Base-by-base conservation (phyloP, 1,140 invertebrate genomes). In the Drosophila ogumai region DNA sequence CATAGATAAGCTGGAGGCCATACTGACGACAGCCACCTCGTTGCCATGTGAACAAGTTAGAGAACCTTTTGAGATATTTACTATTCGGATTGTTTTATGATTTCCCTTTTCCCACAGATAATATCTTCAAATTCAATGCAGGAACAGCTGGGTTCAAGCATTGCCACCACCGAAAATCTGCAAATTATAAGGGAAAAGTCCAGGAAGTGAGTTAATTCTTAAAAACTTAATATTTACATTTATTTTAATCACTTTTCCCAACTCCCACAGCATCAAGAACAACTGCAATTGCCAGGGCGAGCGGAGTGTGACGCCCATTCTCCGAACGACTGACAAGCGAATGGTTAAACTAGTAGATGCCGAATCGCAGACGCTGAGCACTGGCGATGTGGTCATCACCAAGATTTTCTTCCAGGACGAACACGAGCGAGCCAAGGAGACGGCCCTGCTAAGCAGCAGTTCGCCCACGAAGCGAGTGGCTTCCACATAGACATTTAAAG, bases 311-410 rank as follows among this genome's bases (percentile, higher is more conserved):
- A 90, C 91, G 34, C 91, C 87, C 12, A 91, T 90, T 41, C 34
- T 86, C 19, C 69, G 57, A 31, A 58, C 81, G 19, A 55, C 64
- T 32, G 87, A 90, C 50, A 90, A 81, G 55, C 68, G 74, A 8
- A 9, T 90, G 47, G 77, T 92, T 22, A 92, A 92, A 65, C 64
- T 91, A 56, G 79, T 82, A 34, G 90, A 92, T 73, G 93, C 95
- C 28, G 95, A 94, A 28, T 96, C 95, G 60, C 97, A 98, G 92
- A 98, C 97, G 3, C 93, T 98, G 15, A 98, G 97, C 84, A 98
- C 97, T n/a, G 97, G 97, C 55, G 97, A 98, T 92, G 97, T 98
- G 91, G 97, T 98, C 28, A 97, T 98, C 75, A 98, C 97, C 49
- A 97, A 96, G 93, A 97, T 98, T 79, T 97, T 95, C 93, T 96